A percentile compares a stretch with the other conserved stretches of the same genome.
phyloP scores from a whole-genome alignment of 2,888 invertebrate genomes.

The Diarsia dahlii region DNA sequence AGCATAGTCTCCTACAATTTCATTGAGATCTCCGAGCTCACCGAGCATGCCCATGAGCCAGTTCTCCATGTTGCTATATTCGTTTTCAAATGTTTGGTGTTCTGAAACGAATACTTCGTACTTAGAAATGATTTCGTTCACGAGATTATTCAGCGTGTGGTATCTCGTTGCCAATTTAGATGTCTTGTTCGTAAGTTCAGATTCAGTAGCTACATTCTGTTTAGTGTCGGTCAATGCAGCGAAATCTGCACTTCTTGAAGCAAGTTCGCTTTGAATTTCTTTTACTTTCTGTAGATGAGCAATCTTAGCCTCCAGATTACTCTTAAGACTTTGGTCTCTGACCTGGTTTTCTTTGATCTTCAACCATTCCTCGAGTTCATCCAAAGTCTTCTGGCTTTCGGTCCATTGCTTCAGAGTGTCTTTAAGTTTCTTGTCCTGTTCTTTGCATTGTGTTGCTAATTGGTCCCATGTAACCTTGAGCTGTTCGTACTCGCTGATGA shows the following conservation, averaged over 20 bases:
- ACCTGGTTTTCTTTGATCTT: slow-evolving; percentile 96
- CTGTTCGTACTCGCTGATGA: slow-evolving; percentile 94
- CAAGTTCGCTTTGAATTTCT: slow-evolving; percentile 93
- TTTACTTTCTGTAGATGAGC: slow-evolving; percentile 94
- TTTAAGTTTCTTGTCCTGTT: slow-evolving; percentile 93
- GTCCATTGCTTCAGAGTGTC: slow-evolving; percentile 95
- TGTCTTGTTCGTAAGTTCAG: slow-evolving; percentile 93
- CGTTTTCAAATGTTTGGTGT: slow-evolving; percentile 95
- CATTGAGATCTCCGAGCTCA: slow-evolving; percentile 94
- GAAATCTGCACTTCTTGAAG: slow-evolving; percentile 92
- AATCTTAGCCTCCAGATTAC: slow-evolving; percentile 95
- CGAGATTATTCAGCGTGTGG: slow-evolving; percentile 94
- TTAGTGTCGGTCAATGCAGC: slow-evolving; percentile 92
- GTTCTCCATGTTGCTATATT: slow-evolving; percentile 93
- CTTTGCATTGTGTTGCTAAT: slow-evolving; percentile 93
- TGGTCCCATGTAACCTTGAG: slow-evolving; percentile 94
- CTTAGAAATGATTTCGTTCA: slow-evolving; percentile 95
- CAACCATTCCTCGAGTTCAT: slow-evolving; percentile 95
- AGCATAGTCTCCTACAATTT: slow-evolving; percentile 96
- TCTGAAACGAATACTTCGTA: slow-evolving; percentile 97
- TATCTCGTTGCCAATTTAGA: slow-evolving; percentile 95
- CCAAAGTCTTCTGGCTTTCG: slow-evolving; percentile 94
- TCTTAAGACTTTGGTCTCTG: slow-evolving; percentile 97
- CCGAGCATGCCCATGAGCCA: slow-evolving; percentile 94
- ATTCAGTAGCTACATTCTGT: slow-evolving; percentile 93